A percentile compares a stretch with the other conserved stretches of the same genome.
Conservation (phyloP, 2,888 invertebrate genomes). For the Protonemura montana region DNA sequence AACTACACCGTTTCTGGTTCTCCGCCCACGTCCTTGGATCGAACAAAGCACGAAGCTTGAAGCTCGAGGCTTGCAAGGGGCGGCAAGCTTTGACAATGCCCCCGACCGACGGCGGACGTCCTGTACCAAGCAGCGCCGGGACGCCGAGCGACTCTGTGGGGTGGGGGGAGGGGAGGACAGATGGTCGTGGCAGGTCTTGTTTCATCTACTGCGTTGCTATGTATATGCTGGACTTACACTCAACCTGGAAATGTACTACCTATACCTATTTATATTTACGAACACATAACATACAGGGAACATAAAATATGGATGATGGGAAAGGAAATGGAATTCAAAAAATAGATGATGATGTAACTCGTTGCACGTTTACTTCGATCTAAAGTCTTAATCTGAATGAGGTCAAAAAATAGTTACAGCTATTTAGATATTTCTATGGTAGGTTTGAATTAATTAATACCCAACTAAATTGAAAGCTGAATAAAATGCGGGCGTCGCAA, state of each 20-base stretch:
- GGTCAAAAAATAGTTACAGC: no score
- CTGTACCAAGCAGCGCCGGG: slow-evolving; percentile 39
- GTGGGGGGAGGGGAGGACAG: slow-evolving; percentile 41
- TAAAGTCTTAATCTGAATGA: no score
- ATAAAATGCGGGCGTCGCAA: no score
- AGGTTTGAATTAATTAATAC: no score
- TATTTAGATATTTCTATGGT: no score
- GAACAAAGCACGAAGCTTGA: slow-evolving; percentile 27
- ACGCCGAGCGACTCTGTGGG: slow-evolving; percentile 23
- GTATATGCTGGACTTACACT: slow-evolving; percentile 24
- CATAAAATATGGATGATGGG: no score
- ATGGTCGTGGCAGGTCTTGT: slow-evolving; percentile 45
- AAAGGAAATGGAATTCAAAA: no score
- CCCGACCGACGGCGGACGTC: slow-evolving; percentile 16
- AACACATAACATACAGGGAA: neutral
- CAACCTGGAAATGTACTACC: slow-evolving; percentile 10
- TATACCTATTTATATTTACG: neutral
- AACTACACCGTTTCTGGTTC: no score
- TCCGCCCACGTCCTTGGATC: neutral
- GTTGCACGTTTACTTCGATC: no score
- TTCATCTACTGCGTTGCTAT: slow-evolving; percentile 34
- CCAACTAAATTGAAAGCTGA: no score
- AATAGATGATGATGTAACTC: no score
- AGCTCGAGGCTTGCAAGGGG: slow-evolving; percentile 7
- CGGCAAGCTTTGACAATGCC: no score